phyloP scores from a whole-genome alignment of 2,113 vertebrate genomes.

The Dasypus novemcinctus region DNA sequence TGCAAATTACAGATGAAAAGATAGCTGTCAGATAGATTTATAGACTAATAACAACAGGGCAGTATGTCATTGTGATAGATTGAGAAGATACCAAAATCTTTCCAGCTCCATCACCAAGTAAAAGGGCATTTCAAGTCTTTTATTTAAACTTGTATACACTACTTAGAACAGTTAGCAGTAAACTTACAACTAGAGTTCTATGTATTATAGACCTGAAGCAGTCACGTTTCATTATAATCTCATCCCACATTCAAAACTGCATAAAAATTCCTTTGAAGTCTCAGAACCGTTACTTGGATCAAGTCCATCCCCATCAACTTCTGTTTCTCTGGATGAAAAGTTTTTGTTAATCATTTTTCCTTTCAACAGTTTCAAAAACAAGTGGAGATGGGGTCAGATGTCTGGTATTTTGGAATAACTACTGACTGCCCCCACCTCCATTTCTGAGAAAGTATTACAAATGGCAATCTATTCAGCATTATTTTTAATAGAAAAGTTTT shows the following conservation, averaged over 20 bases:
- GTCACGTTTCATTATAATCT: neutral
- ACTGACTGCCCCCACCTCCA: neutral
- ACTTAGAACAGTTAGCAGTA: neutral
- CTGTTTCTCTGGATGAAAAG: neutral
- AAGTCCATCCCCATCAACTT: neutral
- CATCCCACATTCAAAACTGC: neutral
- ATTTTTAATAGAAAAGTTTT: neutral
- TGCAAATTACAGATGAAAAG: too few relatives aligned
- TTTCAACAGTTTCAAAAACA: neutral
- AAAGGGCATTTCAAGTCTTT: neutral
- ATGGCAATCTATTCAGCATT: slow-evolving; percentile 1
- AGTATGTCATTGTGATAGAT: too few relatives aligned
- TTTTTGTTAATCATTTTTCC: neutral
- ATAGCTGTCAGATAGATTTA: too few relatives aligned
- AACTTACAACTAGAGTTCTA: neutral
- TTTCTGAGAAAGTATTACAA: slow-evolving; percentile 44
- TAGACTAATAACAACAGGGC: too few relatives aligned
- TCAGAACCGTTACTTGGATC: neutral
- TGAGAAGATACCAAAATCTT: neutral
- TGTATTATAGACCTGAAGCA: neutral
- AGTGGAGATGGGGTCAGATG: neutral
- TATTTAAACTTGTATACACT: neutral
- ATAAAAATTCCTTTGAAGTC: neutral
- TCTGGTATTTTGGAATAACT: neutral
- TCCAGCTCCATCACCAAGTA: neutral